Evolutionary conservation across 2,888 invertebrate species (phyloP), one percentile per base, ranked within the genome.

Genomic region (Eristalinus aeneus): DNA sequence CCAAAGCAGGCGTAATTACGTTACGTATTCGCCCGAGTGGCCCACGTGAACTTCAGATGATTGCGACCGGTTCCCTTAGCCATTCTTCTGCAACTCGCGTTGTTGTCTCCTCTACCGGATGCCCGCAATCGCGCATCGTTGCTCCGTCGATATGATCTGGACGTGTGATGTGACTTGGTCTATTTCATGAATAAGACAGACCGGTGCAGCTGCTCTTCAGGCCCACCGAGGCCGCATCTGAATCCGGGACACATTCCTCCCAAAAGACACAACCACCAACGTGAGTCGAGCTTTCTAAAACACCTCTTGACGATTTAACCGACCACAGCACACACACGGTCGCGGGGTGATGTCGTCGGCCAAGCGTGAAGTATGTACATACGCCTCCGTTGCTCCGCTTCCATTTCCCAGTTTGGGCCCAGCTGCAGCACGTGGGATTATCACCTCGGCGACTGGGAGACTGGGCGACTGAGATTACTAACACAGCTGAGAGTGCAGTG

Each of bases 1-100:
- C 32, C 12, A 16, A 34, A 68, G 34, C 39, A 72, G 73, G 23
- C 69, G 75, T 34, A 74, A 74, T 74, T 74, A 32, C 34, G 71
- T 65, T 85, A 81, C 81, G 85, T 77, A 81, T 81, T 81, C 85
- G 85, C 76, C 85, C 81, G 73, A 81, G 81, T 85, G 85, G 76
- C 85, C 85, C 85, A 85, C 76, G 81, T 85, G 64, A 85, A 81
- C 81, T 81, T 76, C 76, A 61, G 8, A 46, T 80, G 76, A 80
- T 84, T 75, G 74, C 75, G 22, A 67, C 32, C 10, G 22, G 54
- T 12, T 32, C 39, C 32, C 58, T 58, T 27, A 39, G 46, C 27
- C 27, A 31, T 32, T 78, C 56, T 34, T 54, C 23, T 27, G 3
- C 22, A 32, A 1, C 34, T 12, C 27, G 12, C 20, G 6, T 22